phyloP scores from a whole-genome alignment of 2,888 invertebrate genomes.

The Rhagonycha lutea region DNA sequence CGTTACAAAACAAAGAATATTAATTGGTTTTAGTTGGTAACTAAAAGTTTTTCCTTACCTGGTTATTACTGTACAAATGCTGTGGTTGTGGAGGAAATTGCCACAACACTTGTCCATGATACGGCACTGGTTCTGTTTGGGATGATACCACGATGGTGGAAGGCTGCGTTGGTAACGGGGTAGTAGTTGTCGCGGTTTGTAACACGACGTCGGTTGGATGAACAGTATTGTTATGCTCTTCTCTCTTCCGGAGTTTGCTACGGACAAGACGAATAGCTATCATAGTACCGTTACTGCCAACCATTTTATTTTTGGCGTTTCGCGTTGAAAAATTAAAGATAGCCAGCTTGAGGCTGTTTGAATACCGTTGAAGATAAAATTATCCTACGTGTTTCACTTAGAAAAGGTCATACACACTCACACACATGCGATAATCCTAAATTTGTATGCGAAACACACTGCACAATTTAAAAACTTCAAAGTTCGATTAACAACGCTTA shows the following conservation, averaged over 20 bases:
- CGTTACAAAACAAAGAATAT: not conserved
- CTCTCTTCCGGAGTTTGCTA: constrained; percentile 86
- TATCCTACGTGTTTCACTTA: not conserved
- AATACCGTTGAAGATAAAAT: not conserved
- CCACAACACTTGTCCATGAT: constrained; percentile 77
- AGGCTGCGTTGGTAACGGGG: constrained; percentile 41
- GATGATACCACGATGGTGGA: constrained; percentile 49
- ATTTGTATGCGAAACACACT: not conserved
- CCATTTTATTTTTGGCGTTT: constrained; percentile 61
- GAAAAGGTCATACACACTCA: not conserved
- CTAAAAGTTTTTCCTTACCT: constrained; percentile 63
- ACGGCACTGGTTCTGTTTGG: constrained; percentile 61
- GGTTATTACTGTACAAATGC: constrained; percentile 75
- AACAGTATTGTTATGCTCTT: constrained; percentile 74
- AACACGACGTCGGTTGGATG: constrained; percentile 70
- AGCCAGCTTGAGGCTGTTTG: constrained; percentile 49
- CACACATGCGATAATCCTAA: not conserved
- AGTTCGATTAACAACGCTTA: not conserved
- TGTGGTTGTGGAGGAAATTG: constrained; percentile 82
- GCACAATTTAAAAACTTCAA: not conserved
- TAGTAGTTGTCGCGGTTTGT: constrained; percentile 59
- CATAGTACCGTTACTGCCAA: constrained; percentile 84
- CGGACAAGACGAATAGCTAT: constrained; percentile 89
- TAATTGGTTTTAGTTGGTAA: not conserved
- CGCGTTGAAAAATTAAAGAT: constrained; percentile 50